A percentile compares a stretch with the other conserved stretches of the same genome.
Conservation (phyloP, 2,113 vertebrate genomes). For the Pangasianodon gigas region DNA sequence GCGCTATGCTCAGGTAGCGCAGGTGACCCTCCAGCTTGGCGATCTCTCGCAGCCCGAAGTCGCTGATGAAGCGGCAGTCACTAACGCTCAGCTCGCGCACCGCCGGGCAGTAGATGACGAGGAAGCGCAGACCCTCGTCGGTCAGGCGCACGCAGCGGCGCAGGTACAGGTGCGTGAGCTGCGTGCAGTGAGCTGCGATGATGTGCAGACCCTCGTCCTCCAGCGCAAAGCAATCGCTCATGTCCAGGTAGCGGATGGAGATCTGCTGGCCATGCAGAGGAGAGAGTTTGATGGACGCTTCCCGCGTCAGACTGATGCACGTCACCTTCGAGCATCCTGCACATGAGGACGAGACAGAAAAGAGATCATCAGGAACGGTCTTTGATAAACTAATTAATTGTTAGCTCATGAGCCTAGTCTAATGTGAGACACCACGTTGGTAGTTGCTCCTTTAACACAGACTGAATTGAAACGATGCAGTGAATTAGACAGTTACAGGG, state of each 20-base stretch:
- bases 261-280: slow-evolving; percentile 86
- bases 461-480: not conserved
- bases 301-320: slow-evolving; percentile 86
- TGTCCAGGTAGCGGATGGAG: slow-evolving; percentile 88
- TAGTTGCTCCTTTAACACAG: not conserved
- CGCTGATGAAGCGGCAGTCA: slow-evolving; percentile 87
- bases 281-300: slow-evolving; percentile 86
- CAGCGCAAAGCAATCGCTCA: slow-evolving; percentile 88
- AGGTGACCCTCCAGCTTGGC: slow-evolving; percentile 85
- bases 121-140: slow-evolving; percentile 85
- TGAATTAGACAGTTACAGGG: not conserved
- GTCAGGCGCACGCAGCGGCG: slow-evolving; percentile 86
- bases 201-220: slow-evolving; percentile 89
- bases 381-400: not conserved
- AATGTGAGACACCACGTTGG: not conserved
- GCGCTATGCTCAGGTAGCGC: slow-evolving; percentile 86
- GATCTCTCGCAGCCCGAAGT: slow-evolving; percentile 86
- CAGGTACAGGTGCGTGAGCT: slow-evolving; percentile 86
- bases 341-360: slow-evolving; percentile 75
- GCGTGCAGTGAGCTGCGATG: slow-evolving; percentile 87
- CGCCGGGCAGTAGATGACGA: slow-evolving; percentile 83
- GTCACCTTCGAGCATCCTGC: slow-evolving; percentile 87
- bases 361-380: not conserved
- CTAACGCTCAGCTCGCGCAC: slow-evolving; percentile 86
- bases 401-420: not conserved